Evolutionary conservation across 2,888 invertebrate species (phyloP), one percentile per base, ranked within the genome.

Genomic region (Anthoptus insignis): DNA sequence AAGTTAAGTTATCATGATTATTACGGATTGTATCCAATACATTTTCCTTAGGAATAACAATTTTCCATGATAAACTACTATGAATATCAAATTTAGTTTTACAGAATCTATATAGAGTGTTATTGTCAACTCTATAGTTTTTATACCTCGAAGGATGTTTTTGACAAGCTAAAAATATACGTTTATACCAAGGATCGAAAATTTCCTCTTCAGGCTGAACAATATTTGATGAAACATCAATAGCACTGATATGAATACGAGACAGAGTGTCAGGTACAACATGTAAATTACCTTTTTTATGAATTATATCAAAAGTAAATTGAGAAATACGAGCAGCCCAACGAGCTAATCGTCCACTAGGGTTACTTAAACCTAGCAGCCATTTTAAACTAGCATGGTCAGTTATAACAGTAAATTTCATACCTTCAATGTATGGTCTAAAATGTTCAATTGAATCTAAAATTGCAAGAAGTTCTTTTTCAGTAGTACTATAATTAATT

Each of bases 281-380:
- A 32, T 32, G 32, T 32, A 54, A 32, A 52, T 52, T 47, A 32
- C 58, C 61, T 29, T 61, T 61, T 21, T 29, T 42, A 22, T 61
- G 54, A 14, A 61, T 27, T 3, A 61, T 21, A 6, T 61, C 29
- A n/a, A 54, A 53, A 16, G 54, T 45, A 53, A 32, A 61, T 32
- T 52, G 53, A n/a, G 53, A 39, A 8, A 61, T 42, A 27, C 61
- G 39, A 27, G 29, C 32, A 1, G 42, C 32, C 61, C 61, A 61
- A 13, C 61, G 39, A 29, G 61, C 61, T 54, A 61, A 61, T 29
- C 61, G 32, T 8, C 61, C 61, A 32, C 42, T 39, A 29, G 61
- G 61, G 27, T 61, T 54, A n/a, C 19, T 47, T 47, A 54, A 22
- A 9, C 29, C 53, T 16, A 53, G 11, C 6, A 61, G 39, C 61